Evolutionary conservation across 2,888 invertebrate species (phyloP), one percentile per base, ranked within the genome.

Genomic region (Eupithecia pulchellata): DNA sequence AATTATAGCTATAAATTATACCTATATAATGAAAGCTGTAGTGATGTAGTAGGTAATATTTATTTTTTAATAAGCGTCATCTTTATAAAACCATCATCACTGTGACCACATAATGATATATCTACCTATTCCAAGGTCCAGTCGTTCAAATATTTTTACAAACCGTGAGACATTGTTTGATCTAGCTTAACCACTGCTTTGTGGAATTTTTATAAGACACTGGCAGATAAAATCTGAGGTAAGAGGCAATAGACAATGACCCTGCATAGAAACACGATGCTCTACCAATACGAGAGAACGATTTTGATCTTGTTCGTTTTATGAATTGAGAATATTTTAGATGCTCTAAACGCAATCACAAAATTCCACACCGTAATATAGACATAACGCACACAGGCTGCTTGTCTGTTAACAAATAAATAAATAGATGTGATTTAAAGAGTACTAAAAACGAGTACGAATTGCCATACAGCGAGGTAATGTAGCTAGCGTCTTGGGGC

Each of bases 71-170:
- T 9, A 47, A 20, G 4, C 20, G 20, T n/a, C 20, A 47, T 20
- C 20, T 47, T 20, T 8, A 47, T 2, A 20, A 47, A 47, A 47
- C 3, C 20, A 47, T 20, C 42, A 47, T 47, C 39, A n/a, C 39
- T 39, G 4, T 39, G 39, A n/a, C 39, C 39, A 39, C 39, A n/a
- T 20, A 47, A 20, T n/a, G 42, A 47, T 20, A 20, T 47, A 47
- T 8, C 47, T 47, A 47, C 47, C 47, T 47, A 47, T 20, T 20
- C 47, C 47, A 52, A 52, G 52, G 52, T 52, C 25, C 52, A 25
- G 3, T 4, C 52, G 25, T 25, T 52, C 52, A 52, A 52, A 52
- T 52, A 52, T 52, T 52, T 47, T 25, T 52, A 52, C 52, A 25
- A 25, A 25, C 52, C 11, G 52, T 52, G 25, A 52, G 20, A 52